A percentile compares a stretch with the other conserved stretches of the same genome.
Conservation (phyloP, 1,140 invertebrate genomes). For the Pogonomyrmex californicus region DNA sequence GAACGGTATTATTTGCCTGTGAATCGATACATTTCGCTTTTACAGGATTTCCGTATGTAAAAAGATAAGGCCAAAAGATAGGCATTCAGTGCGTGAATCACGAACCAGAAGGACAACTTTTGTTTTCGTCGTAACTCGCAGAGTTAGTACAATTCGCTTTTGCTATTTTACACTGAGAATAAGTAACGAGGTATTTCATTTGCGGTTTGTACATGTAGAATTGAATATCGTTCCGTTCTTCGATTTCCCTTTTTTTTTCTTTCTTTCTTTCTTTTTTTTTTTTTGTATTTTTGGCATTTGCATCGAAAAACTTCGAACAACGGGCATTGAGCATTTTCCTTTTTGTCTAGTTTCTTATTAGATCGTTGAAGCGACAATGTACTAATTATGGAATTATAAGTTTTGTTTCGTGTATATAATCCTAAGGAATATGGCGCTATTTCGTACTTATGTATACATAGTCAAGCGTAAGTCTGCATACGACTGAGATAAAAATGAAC, state of each 20-base stretch:
- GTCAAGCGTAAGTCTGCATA: slow-evolving; percentile 58
- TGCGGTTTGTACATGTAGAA: slow-evolving; percentile 54
- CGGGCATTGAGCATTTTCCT: slow-evolving; percentile 53
- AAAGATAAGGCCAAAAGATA: slow-evolving; percentile 85
- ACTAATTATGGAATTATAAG: slow-evolving; percentile 61
- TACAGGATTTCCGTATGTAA: slow-evolving; percentile 70
- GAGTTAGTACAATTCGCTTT: slow-evolving; percentile 63
- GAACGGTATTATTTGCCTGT: slow-evolving; percentile 47
- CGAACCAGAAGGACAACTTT: slow-evolving; percentile 53
- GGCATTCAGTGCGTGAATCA: slow-evolving; percentile 75
- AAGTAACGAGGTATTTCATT: slow-evolving; percentile 65
- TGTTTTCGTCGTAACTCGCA: slow-evolving; percentile 55
- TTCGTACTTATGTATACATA: slow-evolving; percentile 61
- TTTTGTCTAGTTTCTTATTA: slow-evolving; percentile 54
- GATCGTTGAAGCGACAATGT: slow-evolving; percentile 67
- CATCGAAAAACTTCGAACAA: slow-evolving; percentile 54
- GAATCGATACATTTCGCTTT: slow-evolving; percentile 40
- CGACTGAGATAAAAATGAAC: slow-evolving; percentile 20
- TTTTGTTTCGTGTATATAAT: slow-evolving; percentile 70
- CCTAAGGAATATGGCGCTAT: slow-evolving; percentile 78
- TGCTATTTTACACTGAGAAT: slow-evolving; percentile 52
- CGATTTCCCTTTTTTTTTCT: slow-evolving; percentile 13
- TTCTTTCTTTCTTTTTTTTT: slow-evolving; percentile 53
- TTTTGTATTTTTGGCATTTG: slow-evolving; percentile 58
- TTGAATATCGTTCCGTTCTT: slow-evolving; percentile 60